Base-by-base conservation (phyloP, 2,113 vertebrate species). In the Eulacestoma nigropectus region DNA sequence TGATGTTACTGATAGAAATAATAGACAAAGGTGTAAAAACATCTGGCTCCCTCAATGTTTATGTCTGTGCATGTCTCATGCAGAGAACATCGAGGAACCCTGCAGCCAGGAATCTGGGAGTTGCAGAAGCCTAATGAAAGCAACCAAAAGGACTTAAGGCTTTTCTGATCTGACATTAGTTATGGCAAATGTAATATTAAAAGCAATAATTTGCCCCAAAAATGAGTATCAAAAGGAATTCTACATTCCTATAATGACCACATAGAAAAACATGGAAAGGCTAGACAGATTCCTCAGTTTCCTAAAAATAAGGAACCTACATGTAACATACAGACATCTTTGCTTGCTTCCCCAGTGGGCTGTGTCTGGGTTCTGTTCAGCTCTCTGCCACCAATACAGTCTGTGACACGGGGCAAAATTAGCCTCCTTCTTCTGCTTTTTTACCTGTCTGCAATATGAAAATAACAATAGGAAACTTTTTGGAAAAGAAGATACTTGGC, bases 111-210 rank as follows among this genome's bases (percentile, higher is more conserved):
- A 67, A 86, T n/a, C 52, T 60, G 35, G 20, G 42, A 74, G n/a
- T 6, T 65, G 27, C 42, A 70, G 25, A 44, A 86, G 21, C 4
- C 21, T 19, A 57, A 86, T 1, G 5, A 67, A 52, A 72, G 47
- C 32, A 53, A 67, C 15, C 0, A 3, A 63, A 59, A 41, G 6
- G 35, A 60, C 19, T 49, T 68, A 55, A 0, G 1, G 42, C 6
- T 79, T 89, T 78, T 57, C 32, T 65, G 23, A 85, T 37, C 21
- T 57, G 52, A 10, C 6, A 49, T 55, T 75, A 2, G 0, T 49
- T 55, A 69, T 2, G 1, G 26, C 6, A 78, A 47, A 74, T 47
- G 11, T 47, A 69, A 56, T 11, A 84, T 13, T 74, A 39, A 74
- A 84, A 74, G 16, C 23, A 90, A 32, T 10, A 25, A 57, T 21